Base-by-base conservation (phyloP, 2,888 invertebrate species). In the Adelphocoris suturalis region DNA sequence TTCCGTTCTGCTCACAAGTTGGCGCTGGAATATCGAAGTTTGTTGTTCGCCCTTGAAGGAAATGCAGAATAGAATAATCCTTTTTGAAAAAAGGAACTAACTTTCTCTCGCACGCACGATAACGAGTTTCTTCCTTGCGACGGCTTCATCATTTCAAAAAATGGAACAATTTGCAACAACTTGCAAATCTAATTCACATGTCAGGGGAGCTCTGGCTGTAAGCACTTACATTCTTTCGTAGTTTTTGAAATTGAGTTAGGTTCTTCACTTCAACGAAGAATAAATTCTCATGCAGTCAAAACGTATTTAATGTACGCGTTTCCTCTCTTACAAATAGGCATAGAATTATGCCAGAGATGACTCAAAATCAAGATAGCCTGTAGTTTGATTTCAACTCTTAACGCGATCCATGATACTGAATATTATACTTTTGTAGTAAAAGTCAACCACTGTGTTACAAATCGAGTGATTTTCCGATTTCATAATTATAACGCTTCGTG, bases 61-160 rank as follows among this genome's bases (percentile, higher is more conserved):
- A 86, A 86, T 86, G 86, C 75, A 86, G 86, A 86, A 76, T 86
- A 86, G 75, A 86, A 86, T 86, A 86, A 86, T 85, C 85, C 86
- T 52, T 23, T 47, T 52, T n/a, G 52, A 82, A 78, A n/a, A 78
- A 13, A 46, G 19, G 52, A 27, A 52, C 52, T 52, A 37, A 52
- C 52, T 52, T 46, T n/a, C 46, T n/a, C 19, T 47, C 46, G 80
- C 82, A 86, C 86, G 86, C 86, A 75, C 76, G 68, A 86, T 86
- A 82, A 82, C 82, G 27, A 82, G 82, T 47, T 82, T 52, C 19
- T 82, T 23, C 52, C 47, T 46, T 46, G 27, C 48, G 19, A 19
- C 23, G 37, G 82, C 82, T 82, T 52, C 82, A 82, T 82, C 82
- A 14, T 23, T n/a, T 52, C 78, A 16, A n/a, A 78, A 19, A 9